Base-by-base conservation (phyloP, 92 coral and sea anemone species). In the Scolanthus callimorphus region DNA sequence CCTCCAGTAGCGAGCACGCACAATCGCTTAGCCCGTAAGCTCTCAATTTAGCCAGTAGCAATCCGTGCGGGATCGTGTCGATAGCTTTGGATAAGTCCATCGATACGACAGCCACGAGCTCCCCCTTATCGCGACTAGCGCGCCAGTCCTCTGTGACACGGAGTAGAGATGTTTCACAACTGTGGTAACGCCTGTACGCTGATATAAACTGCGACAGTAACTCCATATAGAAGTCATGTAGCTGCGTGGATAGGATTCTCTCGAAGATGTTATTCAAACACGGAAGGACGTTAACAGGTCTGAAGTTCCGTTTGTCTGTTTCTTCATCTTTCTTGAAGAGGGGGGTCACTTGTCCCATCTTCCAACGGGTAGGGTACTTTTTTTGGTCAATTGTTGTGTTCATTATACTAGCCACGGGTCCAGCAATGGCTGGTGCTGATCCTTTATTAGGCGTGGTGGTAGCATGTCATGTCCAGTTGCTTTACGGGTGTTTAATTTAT, bases 341-440 rank as follows among this genome's bases (percentile, higher is more conserved):
- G 30, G 85, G 85, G 11, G 79, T 78, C n/a, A 70, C 66, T 38
- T 78, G 85, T 13, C 80, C 85, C 85, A 79, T 79, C 51, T 79
- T 72, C 80, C 80, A 65, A 51, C 74, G 74, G 4, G 80, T 31
- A 4, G 80, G 80, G 65, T 65, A 79, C 43, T 57, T 50, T 39
- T 70, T 25, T 41, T 64, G 65, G 23, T 38, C 63, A 47, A 80
- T 72, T 21, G 86, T 65, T 17, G 56, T 47, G 26, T 80, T 64
- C 67, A 72, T 31, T 25, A 80, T 65, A 39, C 53, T 44, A n/a
- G 85, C 69, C 28, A 79, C 52, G 11, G 86, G 86, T 13, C 60
- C 69, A 10, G 81, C 59, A 62, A 72, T 80, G 17, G 57, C 76
- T 17, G 59, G 23, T 22, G 80, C 60, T 21, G 86, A 80, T 20